Percentiles rank a stretch among this genome's conserved stretches.
Evolutionary conservation across 2,888 invertebrate genomes (phyloP).

Genomic region (Melipona bicolor): DNA sequence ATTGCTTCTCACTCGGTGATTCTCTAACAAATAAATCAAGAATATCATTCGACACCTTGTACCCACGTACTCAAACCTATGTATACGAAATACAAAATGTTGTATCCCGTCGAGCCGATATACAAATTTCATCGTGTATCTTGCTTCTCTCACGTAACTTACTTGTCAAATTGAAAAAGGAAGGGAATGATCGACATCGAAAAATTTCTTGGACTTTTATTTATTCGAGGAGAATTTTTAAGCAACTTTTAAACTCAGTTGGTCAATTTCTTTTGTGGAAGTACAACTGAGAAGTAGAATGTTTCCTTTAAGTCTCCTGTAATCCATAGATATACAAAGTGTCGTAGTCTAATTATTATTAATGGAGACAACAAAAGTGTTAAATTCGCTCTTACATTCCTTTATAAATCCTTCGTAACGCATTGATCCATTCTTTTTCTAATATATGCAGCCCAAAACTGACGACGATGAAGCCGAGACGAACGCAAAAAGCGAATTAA

Average conservation of each 20-base stretch:
- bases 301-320: no score
- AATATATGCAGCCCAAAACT: slow-evolving; percentile 41
- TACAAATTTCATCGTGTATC: slow-evolving; percentile 8
- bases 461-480: slow-evolving; percentile 5
- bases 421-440: not conserved
- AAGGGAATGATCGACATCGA: not conserved
- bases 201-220: not conserved
- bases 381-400: not conserved
- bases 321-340: no score
- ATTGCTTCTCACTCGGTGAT: slow-evolving; percentile 6
- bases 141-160: not conserved
- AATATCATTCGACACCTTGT: not conserved
- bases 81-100: not conserved
- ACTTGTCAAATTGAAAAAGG: not conserved
- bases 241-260: not conserved
- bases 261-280: not conserved
- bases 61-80: not conserved
- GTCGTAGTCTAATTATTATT: not conserved
- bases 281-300: no score
- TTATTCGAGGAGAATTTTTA: not conserved
- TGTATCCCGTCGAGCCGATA: not conserved
- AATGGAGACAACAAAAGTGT: not conserved
- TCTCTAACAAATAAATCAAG: slow-evolving; percentile 1
- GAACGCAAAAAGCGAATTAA: slow-evolving; percentile 33
- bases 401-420: slow-evolving; percentile 1